Evolutionary conservation across 1,140 invertebrate species (phyloP), one percentile per base, ranked within the genome.

Genomic region (Drosophila ercepeae): DNA sequence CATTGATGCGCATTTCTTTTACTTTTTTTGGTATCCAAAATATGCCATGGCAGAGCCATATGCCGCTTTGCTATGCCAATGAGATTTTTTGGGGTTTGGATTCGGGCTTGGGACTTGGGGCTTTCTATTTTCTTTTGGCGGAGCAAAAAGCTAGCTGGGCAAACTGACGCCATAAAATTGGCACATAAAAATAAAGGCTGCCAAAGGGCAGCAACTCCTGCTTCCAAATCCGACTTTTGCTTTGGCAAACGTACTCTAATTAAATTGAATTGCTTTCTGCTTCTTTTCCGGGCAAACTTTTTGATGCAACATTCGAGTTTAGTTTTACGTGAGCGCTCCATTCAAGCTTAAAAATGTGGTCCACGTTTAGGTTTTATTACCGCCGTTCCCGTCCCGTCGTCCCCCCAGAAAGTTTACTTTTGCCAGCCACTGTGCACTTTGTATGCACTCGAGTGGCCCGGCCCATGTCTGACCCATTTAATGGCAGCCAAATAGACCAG

Each of bases 271-370:
- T 75, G 68, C 59, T 61, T 65, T 77, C 71, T 86, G 53, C 52
- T 78, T 48, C 29, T 32, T 60, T 32, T 49, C 36, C 16, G 39
- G 1, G 39, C 34, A 81, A 84, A 84, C 58, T 84, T 84, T 84
- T 84, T 81, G 88, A 84, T 86, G 76, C 81, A 59, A 81, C 81
- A 84, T 81, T 88, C 70, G 46, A 77, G 76, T 67, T 81, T 65
- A 77, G 72, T 65, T 76, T 61, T 76, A 88, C 82, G 81, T 84
- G 81, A 86, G 76, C 81, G 67, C 77, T 76, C 51, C 51, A 68
- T 57, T 77, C 52, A 69, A 86, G 67, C 81, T 61, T 68, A 76
- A 79, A 81, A 84, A 81, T 86, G 65, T 60, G 69, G 72, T 49
- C 61, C 71, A 86, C 81, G 78, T 84, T 84, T 76, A 57, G 81